phyloP scores from a whole-genome alignment of 2,797 vertebrate genomes.

The Acipenser transmontanus region DNA sequence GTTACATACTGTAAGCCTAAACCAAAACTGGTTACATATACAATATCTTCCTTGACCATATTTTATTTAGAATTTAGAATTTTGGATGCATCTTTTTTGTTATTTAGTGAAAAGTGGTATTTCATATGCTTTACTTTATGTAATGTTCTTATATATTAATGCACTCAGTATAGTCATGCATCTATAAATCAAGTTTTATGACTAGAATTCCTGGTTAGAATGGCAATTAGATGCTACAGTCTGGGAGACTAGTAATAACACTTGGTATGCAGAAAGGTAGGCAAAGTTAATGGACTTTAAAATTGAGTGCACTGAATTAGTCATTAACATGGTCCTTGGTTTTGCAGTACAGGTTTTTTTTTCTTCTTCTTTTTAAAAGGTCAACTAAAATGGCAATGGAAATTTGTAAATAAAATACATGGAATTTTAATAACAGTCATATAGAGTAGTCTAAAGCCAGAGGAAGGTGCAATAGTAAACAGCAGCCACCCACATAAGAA shows the following conservation, averaged over 20 bases:
- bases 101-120: too few relatives aligned
- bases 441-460: slow-evolving; percentile 6
- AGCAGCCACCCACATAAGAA: too few relatives aligned
- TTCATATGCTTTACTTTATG: too few relatives aligned
- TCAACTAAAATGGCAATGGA: slow-evolving; percentile 68
- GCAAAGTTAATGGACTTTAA: slow-evolving; percentile 81
- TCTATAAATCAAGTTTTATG: slow-evolving; percentile 55
- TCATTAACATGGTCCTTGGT: slow-evolving; percentile 64
- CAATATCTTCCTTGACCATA: too few relatives aligned
- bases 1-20: too few relatives aligned
- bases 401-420: slow-evolving; percentile 54
- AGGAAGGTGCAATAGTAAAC: not conserved
- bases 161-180: not conserved
- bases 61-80: too few relatives aligned
- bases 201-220: slow-evolving; percentile 48
- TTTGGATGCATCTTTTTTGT: too few relatives aligned
- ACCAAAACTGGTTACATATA: too few relatives aligned
- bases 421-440: slow-evolving; percentile 40
- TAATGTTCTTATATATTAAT: not conserved
- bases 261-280: slow-evolving; percentile 67
- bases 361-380: slow-evolving; percentile 45
- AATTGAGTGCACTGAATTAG: slow-evolving; percentile 67
- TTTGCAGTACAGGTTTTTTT: slow-evolving; percentile 46
- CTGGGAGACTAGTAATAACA: slow-evolving; percentile 51
- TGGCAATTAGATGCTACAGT: slow-evolving; percentile 62